Conservation (phyloP, 2,113 vertebrate species). For the Catharus bicknelli region DNA sequence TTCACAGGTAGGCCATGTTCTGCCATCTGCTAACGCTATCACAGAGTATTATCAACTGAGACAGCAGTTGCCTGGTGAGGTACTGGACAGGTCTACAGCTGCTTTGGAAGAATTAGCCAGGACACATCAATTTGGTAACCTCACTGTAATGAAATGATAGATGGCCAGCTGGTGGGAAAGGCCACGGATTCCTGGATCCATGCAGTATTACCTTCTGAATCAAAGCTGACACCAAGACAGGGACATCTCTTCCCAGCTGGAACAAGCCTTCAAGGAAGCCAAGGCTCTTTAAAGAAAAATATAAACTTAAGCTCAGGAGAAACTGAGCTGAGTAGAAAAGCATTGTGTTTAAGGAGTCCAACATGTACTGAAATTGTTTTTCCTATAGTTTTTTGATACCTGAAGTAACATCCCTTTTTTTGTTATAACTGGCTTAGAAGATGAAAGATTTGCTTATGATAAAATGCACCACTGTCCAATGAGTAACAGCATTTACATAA, state of each 20-base stretch:
- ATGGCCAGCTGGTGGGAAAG: slow-evolving; percentile 34
- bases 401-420: background rate
- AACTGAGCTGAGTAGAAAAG: background rate
- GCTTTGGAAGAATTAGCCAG: slow-evolving; percentile 23
- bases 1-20: slow-evolving; percentile 6
- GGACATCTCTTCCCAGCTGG: background rate
- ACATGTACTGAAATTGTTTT: background rate
- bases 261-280: background rate
- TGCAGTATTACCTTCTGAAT: slow-evolving; percentile 24
- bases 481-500: slow-evolving; percentile 38
- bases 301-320: background rate
- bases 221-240: slow-evolving; percentile 8
- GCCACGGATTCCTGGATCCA: background rate
- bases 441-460: slow-evolving; percentile 11
- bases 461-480: background rate
- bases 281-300: background rate
- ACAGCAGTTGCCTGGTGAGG: slow-evolving; percentile 7
- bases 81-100: background rate
- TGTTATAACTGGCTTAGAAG: slow-evolving; percentile 42
- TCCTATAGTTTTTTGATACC: slow-evolving; percentile 29
- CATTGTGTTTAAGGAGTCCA: background rate
- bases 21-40: slow-evolving; percentile 35
- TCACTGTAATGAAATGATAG: slow-evolving; percentile 57
- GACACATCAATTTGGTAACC: slow-evolving; percentile 15
- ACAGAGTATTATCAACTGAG: slow-evolving; percentile 19